Percentiles rank a stretch among this genome's conserved stretches.
phyloP scores from a whole-genome alignment of 2,113 vertebrate species.

The Upupa epops region DNA sequence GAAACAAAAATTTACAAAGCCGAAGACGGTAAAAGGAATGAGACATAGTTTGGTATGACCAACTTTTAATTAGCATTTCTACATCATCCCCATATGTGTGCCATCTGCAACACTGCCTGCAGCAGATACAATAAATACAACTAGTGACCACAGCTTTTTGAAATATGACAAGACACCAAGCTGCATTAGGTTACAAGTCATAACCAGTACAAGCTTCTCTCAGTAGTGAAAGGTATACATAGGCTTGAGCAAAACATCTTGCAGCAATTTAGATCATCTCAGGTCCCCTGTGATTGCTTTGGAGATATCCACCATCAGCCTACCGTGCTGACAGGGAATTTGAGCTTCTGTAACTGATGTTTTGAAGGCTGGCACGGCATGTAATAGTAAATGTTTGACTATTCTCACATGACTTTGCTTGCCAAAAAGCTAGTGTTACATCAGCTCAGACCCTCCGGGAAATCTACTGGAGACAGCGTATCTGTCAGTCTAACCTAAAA shows the following conservation, averaged over 20 bases:
- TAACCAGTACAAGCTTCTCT: not conserved
- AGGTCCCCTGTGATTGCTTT: not conserved
- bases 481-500: not conserved
- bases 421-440: not conserved
- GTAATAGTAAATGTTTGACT: not conserved
- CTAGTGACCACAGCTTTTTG: not conserved
- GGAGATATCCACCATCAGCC: not conserved
- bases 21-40: not conserved
- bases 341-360: not conserved
- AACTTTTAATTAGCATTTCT: not conserved
- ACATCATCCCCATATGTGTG: not conserved
- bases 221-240: fast-evolving
- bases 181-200: not conserved
- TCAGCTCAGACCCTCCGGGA: not conserved
- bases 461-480: not conserved
- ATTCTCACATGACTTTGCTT: not conserved
- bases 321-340: not conserved
- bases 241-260: not conserved
- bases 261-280: not conserved
- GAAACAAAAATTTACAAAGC: not conserved
- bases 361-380: not conserved
- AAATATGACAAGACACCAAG: not conserved
- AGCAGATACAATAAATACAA: not conserved
- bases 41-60: not conserved
- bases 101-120: not conserved